Base-by-base conservation (phyloP, 1,140 invertebrate species). In the Zaprionus inermis region DNA sequence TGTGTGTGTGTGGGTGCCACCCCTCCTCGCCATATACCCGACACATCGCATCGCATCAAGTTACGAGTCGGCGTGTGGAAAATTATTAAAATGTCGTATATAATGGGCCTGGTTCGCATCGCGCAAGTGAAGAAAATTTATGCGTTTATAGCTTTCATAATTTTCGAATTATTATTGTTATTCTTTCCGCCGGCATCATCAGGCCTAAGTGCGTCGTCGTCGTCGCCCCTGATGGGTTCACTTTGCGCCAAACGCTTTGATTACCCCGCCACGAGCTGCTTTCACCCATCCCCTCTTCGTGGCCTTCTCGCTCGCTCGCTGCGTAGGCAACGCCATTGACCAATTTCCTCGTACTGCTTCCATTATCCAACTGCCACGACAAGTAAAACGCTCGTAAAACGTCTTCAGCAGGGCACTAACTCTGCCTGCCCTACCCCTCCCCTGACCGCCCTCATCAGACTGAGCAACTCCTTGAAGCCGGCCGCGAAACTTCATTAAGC, bases 31-130 rank as follows among this genome's bases (percentile, higher is more conserved):
- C n/a, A n/a, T n/a, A 51, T 41, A 36, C 34, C n/a, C 44, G 14
- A n/a, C n/a, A n/a, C n/a, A n/a, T n/a, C n/a, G n/a, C n/a, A n/a
- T n/a, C n/a, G n/a, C n/a, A 28, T 24, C 41, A 65, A 72, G 58
- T 79, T 79, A 72, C 61, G 69, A 67, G 67, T 72, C 76, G 71
- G 84, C 84, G 84, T 88, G 84, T 88, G 84, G 78, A 89, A 89
- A 89, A 89, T 89, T 89, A 89, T 89, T 89, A 89, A 89, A 89
- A 89, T 89, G 84, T 84, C 85, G 84, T 89, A 89, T 88, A 89
- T 89, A 84, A 89, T 88, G 84, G 77, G 70, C 38, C 36, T 38
- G 36, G 65, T 65, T 82, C 80, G 71, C 61, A 51, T 64, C 18
- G 28, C 30, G 30, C 30, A 65, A 72, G 56, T 59, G 66, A 72